Evolutionary conservation across 2,888 invertebrate species (phyloP), one percentile per base, ranked within the genome.

Genomic region (Lithosia quadra): DNA sequence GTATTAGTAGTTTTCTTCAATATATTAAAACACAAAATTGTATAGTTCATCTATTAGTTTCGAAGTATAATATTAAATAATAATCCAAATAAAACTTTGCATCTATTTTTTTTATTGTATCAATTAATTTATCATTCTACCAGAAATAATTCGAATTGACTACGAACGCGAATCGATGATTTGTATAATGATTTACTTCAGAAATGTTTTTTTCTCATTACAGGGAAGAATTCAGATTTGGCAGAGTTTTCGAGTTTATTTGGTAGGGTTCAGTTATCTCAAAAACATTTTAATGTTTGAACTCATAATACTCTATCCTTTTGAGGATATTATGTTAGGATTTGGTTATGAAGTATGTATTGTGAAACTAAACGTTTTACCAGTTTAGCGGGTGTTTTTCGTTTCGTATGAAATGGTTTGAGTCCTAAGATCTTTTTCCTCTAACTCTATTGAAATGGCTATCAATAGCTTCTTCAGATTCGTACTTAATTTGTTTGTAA

Each of bases 401-500:
- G 8, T 49, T n/a, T 49, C n/a, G 18, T 49, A 9, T 49, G 9
- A 49, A 49, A 43, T 4, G 18, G 28, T 4, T 7, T 3, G 15
- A 39, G 4, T 39, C 43, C 7, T 18, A 43, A 49, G n/a, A 49
- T n/a, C 49, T n/a, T n/a, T 49, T 49, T 49, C 1, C 49, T 49
- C 9, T 49, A n/a, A n/a, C 5, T n/a, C n/a, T 49, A 49, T 49
- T 49, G 49, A 49, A 49, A n/a, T 49, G n/a, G n/a, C n/a, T 49
- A n/a, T 49, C 49, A 49, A 49, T 49, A 9, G 9, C 49, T 49
- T 49, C n/a, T 49, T n/a, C 49, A 49, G 49, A 49, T n/a, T 49
- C 49, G 49, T n/a, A 49, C n/a, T 49, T 49, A n/a, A 49, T 49
- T 49, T n/a, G n/a, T 49, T 49, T 49, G 49, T n/a, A 49, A 49